Evolutionary conservation across 2,888 invertebrate genomes (phyloP), one percentile per base, ranked within the genome.

Genomic region (Dascillus cervinus): DNA sequence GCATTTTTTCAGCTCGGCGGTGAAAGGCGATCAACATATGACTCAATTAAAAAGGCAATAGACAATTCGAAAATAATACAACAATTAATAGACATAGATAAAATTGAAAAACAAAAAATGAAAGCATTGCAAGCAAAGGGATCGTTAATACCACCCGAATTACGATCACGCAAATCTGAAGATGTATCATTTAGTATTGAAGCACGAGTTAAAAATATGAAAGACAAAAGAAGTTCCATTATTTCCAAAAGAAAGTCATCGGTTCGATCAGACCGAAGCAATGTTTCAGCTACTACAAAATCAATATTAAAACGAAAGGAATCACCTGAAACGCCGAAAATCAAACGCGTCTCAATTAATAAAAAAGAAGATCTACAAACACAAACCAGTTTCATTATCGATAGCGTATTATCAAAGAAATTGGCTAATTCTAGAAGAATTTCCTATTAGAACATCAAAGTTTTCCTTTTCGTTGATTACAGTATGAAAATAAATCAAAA

Each of bases 41-140:
- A 43, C 11, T 32, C 37, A 1, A 38, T 40, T 9, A 37, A 30
- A 12, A 27, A 27, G 6, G 34, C 43, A 2, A 43, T 43, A 11
- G 17, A 33, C 19, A 38, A 31, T 29, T 40, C 37, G 1, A 38
- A 35, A 11, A 25, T 29, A 12, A 32, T 25, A 3, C 23, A 29
- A 15, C 25, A 35, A 17, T 21, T 43, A n/a, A 12, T 43, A 9
- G 19, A 37, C 22, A 29, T 23, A 3, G 34, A 43, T 11, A 29
- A 29, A 3, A 32, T 39, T 6, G 33, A 34, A 13, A 13, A 31
- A 9, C 26, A 33, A 20, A 28, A 30, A 24, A 10, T 31, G 6
- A 29, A 26, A 11, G 11, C 26, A n/a, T 13, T 35, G 11, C 26
- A 35, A 30, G 20, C 22, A 6, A 22, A 14, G 10, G 17, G 6